Evolutionary conservation across 2,888 invertebrate species (phyloP), one percentile per base, ranked within the genome.

Genomic region (Cantharis rufa): DNA sequence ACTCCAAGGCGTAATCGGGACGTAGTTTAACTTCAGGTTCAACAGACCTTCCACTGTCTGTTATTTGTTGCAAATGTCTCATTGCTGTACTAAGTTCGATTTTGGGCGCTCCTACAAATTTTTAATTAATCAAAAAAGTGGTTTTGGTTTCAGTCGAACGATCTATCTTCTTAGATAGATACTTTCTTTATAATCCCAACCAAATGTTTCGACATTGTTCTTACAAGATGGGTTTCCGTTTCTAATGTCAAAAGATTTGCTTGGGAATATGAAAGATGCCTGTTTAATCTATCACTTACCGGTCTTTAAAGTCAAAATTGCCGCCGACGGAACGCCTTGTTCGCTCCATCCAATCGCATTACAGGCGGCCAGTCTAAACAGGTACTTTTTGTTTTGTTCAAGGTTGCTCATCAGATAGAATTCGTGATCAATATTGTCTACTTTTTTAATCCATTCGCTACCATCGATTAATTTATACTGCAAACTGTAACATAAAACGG

Each of bases 281-380:
- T n/a, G n/a, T n/a, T n/a, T n/a, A n/a, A n/a, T n/a, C n/a, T n/a
- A n/a, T n/a, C n/a, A n/a, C n/a, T 62, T 82, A 88, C 89, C 94
- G 21, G 89, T 84, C 62, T 90, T 90, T 81, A 91, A 91, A 0
- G 97, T 97, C 83, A 92, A 92, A 16, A 94, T 89, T 1, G 94
- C 90, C 78, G 92, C 91, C 1, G 96, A 94, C 0, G 96, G 94
- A 79, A 95, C 94, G 69, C 97, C 96, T 85, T 94, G 94, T 73
- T 95, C 95, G 88, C 98, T 96, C 95, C 96, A 96, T 0, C 98
- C 98, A 85, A 98, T 96, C 72, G 93, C 92, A 89, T 99, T 99
- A 81, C 93, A 91, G 0, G 97, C 96, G 0, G 96, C 93, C 28
- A 98, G 90, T 76, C 98, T 91, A 90, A 98, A 98, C 82, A 96